Evolutionary conservation across 2,797 vertebrate species (phyloP).

Genomic region (Girardinus metallicus): DNA sequence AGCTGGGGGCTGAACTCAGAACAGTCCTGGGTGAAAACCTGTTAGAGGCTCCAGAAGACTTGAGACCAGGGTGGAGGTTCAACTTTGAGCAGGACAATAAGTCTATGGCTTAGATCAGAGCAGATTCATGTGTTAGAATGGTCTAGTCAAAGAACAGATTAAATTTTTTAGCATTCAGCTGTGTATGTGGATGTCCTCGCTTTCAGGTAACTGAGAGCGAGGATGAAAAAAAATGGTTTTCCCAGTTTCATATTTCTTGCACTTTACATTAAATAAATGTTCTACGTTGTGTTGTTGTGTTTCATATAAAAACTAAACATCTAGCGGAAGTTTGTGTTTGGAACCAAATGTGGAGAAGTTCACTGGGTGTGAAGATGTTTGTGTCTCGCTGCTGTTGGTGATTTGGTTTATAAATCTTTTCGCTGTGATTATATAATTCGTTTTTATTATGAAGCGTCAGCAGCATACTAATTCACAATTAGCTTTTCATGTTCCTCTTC

Average conservation of each 20-base stretch:
- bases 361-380: background rate
- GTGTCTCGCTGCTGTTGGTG: background rate
- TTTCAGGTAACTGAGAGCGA: background rate
- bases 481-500: constrained; percentile 24
- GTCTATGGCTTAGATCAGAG: background rate
- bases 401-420: background rate
- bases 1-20: too few relatives aligned
- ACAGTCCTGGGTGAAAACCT: too few relatives aligned
- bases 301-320: background rate
- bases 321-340: background rate
- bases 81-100: background rate
- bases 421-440: background rate
- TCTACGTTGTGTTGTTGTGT: background rate
- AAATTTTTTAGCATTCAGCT: background rate
- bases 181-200: background rate
- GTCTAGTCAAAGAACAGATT: background rate
- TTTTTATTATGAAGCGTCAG: background rate
- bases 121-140: background rate
- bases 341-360: background rate
- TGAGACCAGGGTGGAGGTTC: background rate
- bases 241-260: background rate
- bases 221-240: background rate
- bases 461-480: constrained; percentile 1
- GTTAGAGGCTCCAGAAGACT: too few relatives aligned
- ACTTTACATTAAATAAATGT: background rate